phyloP scores from a whole-genome alignment of 2,113 vertebrate species.

The Phasianus colchicus region DNA sequence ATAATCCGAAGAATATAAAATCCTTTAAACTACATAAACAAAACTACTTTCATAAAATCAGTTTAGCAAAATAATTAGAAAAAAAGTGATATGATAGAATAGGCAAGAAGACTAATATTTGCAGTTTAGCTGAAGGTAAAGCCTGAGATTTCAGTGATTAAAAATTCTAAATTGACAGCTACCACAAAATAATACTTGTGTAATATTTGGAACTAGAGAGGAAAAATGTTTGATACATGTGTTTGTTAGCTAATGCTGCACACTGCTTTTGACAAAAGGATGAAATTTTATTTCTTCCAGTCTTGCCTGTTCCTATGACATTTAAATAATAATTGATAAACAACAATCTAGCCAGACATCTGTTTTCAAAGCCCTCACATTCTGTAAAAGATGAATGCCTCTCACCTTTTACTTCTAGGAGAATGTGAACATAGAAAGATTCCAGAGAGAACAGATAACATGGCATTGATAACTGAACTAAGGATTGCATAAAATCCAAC shows the following conservation, averaged over 20 bases:
- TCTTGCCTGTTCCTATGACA: background rate
- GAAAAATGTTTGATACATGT: background rate
- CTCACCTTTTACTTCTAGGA: background rate
- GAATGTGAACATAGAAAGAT: background rate
- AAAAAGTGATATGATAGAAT: background rate
- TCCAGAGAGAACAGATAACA: background rate
- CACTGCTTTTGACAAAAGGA: background rate
- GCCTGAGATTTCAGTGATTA: background rate
- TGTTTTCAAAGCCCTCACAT: rapidly evolving
- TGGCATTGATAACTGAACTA: background rate
- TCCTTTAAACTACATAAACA: background rate
- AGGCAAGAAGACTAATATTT: background rate
- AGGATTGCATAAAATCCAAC: background rate
- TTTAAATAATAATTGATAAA: background rate
- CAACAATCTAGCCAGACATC: background rate
- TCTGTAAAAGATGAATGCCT: background rate
- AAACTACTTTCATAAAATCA: background rate
- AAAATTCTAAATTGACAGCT: background rate
- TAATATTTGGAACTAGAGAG: background rate
- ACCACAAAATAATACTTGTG: background rate
- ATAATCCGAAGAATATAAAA: background rate
- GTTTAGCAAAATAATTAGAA: background rate
- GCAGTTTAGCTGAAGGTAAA: background rate
- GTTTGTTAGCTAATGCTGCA: background rate
- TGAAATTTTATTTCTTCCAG: background rate